These are phyloP conservation scores for Andrena cerasifolii DNA, from an alignment of 1,140 invertebrate species.

Conservation along the genomic window DNA sequence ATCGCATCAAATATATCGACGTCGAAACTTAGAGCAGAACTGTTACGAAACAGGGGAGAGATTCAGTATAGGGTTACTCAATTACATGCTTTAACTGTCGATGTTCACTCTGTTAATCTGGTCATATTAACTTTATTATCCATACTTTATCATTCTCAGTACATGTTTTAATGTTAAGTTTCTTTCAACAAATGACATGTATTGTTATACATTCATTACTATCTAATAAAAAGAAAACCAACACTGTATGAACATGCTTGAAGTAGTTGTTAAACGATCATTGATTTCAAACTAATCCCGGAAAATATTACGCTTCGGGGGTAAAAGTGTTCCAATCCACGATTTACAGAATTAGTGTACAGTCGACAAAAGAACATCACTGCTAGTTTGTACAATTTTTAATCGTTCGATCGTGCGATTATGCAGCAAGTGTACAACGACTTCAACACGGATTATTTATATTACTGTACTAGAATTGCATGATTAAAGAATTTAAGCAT, in stretches of 20 bases:
- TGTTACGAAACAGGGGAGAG: not conserved
- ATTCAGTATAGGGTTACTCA: not conserved
- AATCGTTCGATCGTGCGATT: slow-evolving; percentile 2
- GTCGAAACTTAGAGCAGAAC: slow-evolving; percentile 2
- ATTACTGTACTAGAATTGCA: slow-evolving; percentile 11
- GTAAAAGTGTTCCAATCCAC: slow-evolving; percentile 32
- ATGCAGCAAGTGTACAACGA: slow-evolving; percentile 19
- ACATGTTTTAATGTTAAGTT: slow-evolving; percentile 26
- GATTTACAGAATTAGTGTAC: not conserved
- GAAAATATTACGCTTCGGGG: slow-evolving; percentile 1
- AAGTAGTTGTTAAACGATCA: slow-evolving; percentile 15
- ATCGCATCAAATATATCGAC: not conserved
- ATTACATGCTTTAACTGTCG: not conserved
- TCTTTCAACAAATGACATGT: slow-evolving; percentile 19
- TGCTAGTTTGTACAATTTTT: slow-evolving; percentile 37
- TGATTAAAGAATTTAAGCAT: slow-evolving; percentile 14
- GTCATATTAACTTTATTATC: slow-evolving; percentile 44
- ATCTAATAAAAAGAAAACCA: slow-evolving; percentile 18
- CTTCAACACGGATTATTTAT: slow-evolving; percentile 35
- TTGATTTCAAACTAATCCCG: not conserved
- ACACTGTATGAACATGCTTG: slow-evolving; percentile 5
- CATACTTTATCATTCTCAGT: slow-evolving; percentile 17
- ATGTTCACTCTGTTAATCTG: slow-evolving; percentile 1
- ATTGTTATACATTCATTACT: slow-evolving; percentile 23
- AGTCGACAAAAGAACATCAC: not conserved